Evolutionary conservation across 1,140 invertebrate genomes (phyloP), one percentile per base, ranked within the genome.

Genomic region (Pectinophora gossypiella): DNA sequence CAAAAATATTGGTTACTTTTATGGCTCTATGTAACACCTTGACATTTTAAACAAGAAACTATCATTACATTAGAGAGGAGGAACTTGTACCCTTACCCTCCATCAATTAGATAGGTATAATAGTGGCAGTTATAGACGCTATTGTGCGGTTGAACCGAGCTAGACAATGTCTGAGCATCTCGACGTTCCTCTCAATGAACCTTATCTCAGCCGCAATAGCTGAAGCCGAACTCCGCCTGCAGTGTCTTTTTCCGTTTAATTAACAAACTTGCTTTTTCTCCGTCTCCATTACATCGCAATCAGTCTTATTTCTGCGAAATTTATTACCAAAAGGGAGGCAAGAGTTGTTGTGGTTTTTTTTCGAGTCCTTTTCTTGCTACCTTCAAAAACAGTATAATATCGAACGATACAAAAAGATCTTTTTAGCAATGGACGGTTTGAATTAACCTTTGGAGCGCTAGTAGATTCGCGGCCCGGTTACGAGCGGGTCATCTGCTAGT

Each of bases 401-500:
- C n/a, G n/a, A n/a, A n/a, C n/a, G n/a, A n/a, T n/a, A n/a, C n/a
- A n/a, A n/a, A n/a, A n/a, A n/a, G n/a, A n/a, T n/a, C n/a, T n/a
- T 40, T 40, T 40, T 15, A n/a, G 27, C 27, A 40, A 56, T 57
- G 53, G 56, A 47, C 54, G 58, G 56, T 72, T 63, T 60, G 60
- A 71, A 72, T 74, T 71, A 68, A 75, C 70, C 67, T 72, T 69
- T 72, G 58, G 59, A 69, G 58, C 56, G 56, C 57, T 60, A 56
- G 63, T 64, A 62, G 59, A 68, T 72, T 63, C 63, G 66, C 66
- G 61, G 65, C 65, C 59, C 49, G 72, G 66, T 64, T 75, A 68
- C 60, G 61, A 68, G 57, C 68, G 72, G 77, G 70, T 76, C 77
- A 74, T 75, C 68, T 67, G 61, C 63, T 77, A 76, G 64, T 82